Evolutionary conservation across 2,113 vertebrate species (phyloP).

Genomic region (Excalfactoria chinensis): DNA sequence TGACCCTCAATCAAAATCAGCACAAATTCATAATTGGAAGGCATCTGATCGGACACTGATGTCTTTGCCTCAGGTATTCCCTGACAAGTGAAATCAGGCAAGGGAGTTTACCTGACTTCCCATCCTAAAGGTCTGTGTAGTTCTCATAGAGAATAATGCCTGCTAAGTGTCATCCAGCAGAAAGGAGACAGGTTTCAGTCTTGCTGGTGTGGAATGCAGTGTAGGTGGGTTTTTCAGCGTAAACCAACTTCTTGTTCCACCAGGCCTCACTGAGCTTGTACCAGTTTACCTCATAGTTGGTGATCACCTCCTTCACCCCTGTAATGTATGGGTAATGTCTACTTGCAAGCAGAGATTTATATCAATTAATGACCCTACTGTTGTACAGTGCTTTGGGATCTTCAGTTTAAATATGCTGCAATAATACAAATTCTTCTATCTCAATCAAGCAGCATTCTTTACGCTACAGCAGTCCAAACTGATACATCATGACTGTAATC

Average conservation of each 20-base stretch:
- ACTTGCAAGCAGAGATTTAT: neutral
- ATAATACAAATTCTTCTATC: neutral
- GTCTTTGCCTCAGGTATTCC: neutral
- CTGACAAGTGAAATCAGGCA: neutral
- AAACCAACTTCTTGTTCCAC: neutral
- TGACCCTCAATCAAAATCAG: neutral
- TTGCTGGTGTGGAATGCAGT: neutral
- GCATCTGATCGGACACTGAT: neutral
- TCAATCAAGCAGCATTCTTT: neutral
- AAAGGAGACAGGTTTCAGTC: neutral
- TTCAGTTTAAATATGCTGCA: neutral
- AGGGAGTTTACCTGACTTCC: neutral
- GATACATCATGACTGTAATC: neutral
- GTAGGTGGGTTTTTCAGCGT: neutral
- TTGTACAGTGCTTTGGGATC: neutral
- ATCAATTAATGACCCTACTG: neutral
- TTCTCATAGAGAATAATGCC: neutral
- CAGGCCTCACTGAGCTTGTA: neutral
- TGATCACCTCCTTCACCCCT: neutral
- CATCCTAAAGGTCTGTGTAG: neutral
- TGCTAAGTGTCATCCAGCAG: neutral
- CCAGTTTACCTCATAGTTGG: neutral
- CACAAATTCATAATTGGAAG: neutral
- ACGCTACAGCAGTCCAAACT: neutral
- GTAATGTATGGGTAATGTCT: neutral